These are phyloP conservation scores for Pammene fasciana DNA, from an alignment of 2,888 invertebrate species.

Conservation along the genomic window DNA sequence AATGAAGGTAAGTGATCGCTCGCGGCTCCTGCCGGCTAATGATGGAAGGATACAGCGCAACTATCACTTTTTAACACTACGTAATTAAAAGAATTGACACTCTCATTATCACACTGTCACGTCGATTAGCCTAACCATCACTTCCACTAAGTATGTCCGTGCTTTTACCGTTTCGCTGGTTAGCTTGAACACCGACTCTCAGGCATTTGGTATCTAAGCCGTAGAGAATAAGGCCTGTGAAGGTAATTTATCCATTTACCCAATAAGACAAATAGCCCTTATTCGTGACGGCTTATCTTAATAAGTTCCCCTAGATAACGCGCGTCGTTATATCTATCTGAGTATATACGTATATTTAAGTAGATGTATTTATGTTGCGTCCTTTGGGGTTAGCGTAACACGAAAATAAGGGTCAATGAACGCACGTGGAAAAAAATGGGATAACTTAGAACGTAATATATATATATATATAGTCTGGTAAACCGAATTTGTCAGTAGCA, in stretches of 20 bases:
- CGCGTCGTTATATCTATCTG: conserved; percentile 52
- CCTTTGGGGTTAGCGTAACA: conserved; percentile 21
- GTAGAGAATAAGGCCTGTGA: conserved; percentile 48
- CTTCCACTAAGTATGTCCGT: too few species aligned
- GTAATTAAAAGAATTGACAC: too few species aligned
- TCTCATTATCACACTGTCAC: too few species aligned
- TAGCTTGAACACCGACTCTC: not conserved
- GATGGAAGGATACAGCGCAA: too few species aligned
- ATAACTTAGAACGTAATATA: not conserved
- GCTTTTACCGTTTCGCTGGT: not conserved
- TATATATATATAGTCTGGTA: too few species aligned
- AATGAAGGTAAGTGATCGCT: too few species aligned
- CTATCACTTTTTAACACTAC: too few species aligned
- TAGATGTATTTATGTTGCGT: conserved; percentile 11
- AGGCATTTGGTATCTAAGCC: not conserved
- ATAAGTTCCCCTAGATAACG: conserved; percentile 77
- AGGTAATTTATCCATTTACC: conserved; percentile 68
- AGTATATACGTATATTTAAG: conserved; percentile 13
- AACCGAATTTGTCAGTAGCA: too few species aligned
- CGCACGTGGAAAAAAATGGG: not conserved
- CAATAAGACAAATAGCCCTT: conserved; percentile 66
- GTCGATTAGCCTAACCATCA: too few species aligned
- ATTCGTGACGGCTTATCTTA: conserved; percentile 78
- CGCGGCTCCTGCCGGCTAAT: too few species aligned
- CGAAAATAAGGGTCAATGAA: conserved; percentile 16